Conservation (phyloP, 2,888 invertebrate species). For the Zhengitettix transpicula region DNA sequence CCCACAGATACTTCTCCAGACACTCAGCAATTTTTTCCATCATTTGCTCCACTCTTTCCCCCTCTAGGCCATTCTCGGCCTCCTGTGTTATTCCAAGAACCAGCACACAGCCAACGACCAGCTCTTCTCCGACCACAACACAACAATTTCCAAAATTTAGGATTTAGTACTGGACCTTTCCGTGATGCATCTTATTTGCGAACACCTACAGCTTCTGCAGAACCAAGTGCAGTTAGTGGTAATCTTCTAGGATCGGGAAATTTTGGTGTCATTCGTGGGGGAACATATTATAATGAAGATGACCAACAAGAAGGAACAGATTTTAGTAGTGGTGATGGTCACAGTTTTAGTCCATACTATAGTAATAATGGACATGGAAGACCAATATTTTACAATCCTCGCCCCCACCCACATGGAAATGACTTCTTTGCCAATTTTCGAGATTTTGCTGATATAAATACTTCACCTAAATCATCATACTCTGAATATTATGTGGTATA, state of each 20-base stretch:
- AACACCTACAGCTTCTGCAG: conserved; percentile 20
- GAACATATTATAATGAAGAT: conserved; percentile 52
- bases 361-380: conserved; percentile 57
- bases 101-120: conserved; percentile 41
- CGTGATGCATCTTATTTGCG: conserved; percentile 28
- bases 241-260: conserved; percentile 66
- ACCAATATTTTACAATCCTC: conserved; percentile 50
- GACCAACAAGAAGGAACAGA: conserved; percentile 36
- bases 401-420: conserved; percentile 45
- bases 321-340: conserved; percentile 27
- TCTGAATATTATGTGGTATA: conserved; percentile 73
- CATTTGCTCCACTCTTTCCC: conserved; percentile 52
- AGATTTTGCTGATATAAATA: conserved; percentile 79
- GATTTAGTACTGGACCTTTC: conserved; percentile 12
- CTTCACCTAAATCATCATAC: conserved; percentile 63
- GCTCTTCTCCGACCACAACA: conserved; percentile 17
- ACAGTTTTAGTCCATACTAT: conserved; percentile 31
- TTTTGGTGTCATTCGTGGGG: conserved; percentile 72
- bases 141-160: conserved; percentile 10
- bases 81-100: conserved; percentile 31
- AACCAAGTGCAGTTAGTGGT: conserved; percentile 24
- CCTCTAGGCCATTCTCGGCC: conserved; percentile 43
- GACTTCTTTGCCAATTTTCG: conserved; percentile 81
- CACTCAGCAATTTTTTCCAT: conserved; percentile 46
- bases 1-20: conserved; percentile 1